Base-by-base conservation (phyloP, 2,113 vertebrate genomes). In the Podiceps cristatus region DNA sequence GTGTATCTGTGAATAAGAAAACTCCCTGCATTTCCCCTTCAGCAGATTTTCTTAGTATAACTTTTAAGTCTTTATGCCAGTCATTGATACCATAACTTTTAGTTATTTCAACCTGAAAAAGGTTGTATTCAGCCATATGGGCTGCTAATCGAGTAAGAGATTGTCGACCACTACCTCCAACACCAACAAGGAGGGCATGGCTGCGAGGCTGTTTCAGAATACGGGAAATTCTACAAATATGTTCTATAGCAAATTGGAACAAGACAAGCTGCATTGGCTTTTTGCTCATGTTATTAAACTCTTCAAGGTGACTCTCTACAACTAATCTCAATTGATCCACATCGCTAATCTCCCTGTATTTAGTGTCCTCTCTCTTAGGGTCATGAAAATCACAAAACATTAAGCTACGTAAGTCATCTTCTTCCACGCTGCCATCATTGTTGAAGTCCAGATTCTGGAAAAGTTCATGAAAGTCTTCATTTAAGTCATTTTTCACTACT, bases 341-440 rank as follows among this genome's bases (percentile, higher is more conserved):
- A 49, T 99, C 33, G 6, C 50, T 58, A 25, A 99, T 96, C 90
- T 99, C 99, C 11, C 98, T 96, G 94, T 99, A 99, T 95, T 83
- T 98, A n/a, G 96, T 98, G 84, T 99, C 99, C 15, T 99, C 99
- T 33, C 98, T 98, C 90, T 98, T 99, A 40, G 97, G 98, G 93
- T 99, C 99, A 14, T 99, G 98, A 89, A 99, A 99, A 95, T 99
- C 99, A 83, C 99, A 99, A 91, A 99, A 99, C 98, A 99, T 99
- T 75, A 99, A 98, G 88, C 99, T 99, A 76, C 98, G 98, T 33
- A 99, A 97, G 76, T 99, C 99, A 60, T 99, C 99, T 89, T 99
- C 99, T 15, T 98, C 98, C 29, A 99, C 99, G 9, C 49, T 28
- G 16, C 99, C 99, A 33, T 99, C 99, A 1, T 24, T 15, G 90